phyloP scores from a whole-genome alignment of 64 coral and sea anemone species.

The Montipora sp. region DNA sequence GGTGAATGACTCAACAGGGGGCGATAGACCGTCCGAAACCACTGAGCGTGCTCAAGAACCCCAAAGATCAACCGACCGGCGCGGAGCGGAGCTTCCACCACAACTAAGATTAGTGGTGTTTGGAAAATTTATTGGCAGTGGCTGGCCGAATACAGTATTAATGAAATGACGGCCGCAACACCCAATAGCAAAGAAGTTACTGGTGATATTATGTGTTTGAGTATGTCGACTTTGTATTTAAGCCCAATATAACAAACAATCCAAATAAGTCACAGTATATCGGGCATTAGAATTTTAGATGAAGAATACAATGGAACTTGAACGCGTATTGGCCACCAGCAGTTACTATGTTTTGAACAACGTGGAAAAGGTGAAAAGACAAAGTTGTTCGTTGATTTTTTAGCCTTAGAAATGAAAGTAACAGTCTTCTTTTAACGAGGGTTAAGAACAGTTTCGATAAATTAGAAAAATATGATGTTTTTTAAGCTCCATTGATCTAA shows the following conservation, averaged over 20 bases:
- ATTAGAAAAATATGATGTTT: background rate
- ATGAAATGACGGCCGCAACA: background rate
- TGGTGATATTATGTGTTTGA: constrained; percentile 3
- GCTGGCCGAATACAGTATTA: constrained; percentile 48
- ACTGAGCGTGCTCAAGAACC: background rate
- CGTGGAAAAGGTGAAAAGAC: background rate
- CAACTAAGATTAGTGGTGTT: background rate
- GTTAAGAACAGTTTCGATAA: background rate
- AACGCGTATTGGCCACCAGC: background rate
- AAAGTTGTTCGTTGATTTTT: background rate
- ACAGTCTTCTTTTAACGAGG: background rate
- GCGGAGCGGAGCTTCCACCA: background rate
- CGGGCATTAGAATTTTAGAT: background rate
- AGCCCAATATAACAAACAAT: constrained; percentile 43
- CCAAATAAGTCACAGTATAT: background rate
- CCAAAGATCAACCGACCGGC: background rate
- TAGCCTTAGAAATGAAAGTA: background rate
- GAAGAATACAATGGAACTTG: constrained; percentile 1
- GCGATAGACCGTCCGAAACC: too few relatives aligned
- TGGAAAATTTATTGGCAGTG: constrained; percentile 22
- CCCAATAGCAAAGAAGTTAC: constrained; percentile 20
- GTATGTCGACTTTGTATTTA: constrained; percentile 25
- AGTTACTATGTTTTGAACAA: background rate
- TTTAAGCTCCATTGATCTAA: background rate
- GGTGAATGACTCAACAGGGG: background rate